Evolutionary conservation across 2,888 invertebrate genomes (phyloP), one percentile per base, ranked within the genome.

Genomic region (Papilio demoleus): DNA sequence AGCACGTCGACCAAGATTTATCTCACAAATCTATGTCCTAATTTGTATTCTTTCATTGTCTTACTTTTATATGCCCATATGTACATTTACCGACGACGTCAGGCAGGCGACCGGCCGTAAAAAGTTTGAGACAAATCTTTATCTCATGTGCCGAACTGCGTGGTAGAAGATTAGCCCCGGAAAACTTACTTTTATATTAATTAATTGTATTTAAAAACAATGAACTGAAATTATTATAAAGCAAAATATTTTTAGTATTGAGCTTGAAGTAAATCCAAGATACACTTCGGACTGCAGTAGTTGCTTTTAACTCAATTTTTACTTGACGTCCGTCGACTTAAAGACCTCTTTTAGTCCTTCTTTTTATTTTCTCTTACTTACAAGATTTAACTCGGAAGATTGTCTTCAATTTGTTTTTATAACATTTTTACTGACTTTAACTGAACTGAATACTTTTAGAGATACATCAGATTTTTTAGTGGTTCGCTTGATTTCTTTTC

Each of bases 291-390:
- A 63, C 47, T n/a, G 27, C 31, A n/a, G 31, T 34, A 19, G 27
- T 31, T 47, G 31, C 50, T 45, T 62, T 62, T 47, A 62, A 62
- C 47, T 62, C 8, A 34, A 31, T 27, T 62, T 34, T 45, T 34
- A 62, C 62, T 62, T 62, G 53, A 56, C 42, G 12, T 50, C 14
- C 5, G 50, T 50, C 19, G 47, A 22, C 47, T 47, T 47, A 22
- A 47, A 47, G 47, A 47, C 47, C 22, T 47, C 42, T 47, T 47
- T 22, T 24, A 47, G 22, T 22, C 50, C 50, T 22, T 50, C 1
- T 6, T 12, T 22, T 50, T 50, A 50, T 50, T 50, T 50, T 24
- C 14, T 50, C 50, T 50, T 50, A 14, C 50, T 50, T 50, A 50
- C 50, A 50, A 22, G 47, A 24, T 14, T 50, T 50, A 50, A 24